Conservation (phyloP, 2,888 invertebrate genomes). For the Tinea semifulvella region DNA sequence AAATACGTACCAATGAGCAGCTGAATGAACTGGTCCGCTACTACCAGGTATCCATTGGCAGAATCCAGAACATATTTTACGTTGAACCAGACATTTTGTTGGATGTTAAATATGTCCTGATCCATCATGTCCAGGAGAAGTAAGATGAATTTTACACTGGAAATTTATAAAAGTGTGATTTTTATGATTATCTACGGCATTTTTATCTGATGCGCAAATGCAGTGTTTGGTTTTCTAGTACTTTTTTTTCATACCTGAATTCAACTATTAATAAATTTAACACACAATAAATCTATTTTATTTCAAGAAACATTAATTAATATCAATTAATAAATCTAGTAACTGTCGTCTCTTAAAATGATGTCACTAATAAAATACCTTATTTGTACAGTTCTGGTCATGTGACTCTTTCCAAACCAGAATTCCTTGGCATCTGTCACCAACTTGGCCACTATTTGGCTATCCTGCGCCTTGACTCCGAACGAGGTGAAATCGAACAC, state of each 20-base stretch:
- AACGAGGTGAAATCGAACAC: constrained; percentile 41
- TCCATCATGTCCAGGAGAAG: constrained; percentile 45
- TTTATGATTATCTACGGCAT: too few species aligned
- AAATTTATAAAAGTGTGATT: constrained; percentile 20
- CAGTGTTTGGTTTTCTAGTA: too few species aligned
- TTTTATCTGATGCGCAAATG: too few species aligned
- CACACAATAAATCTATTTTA: too few species aligned
- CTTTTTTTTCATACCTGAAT: too few species aligned
- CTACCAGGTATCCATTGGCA: constrained; percentile 31
- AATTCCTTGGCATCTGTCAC: constrained; percentile 31
- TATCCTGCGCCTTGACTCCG: constrained; percentile 32
- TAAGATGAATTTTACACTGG: constrained; percentile 40
- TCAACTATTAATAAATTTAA: too few species aligned
- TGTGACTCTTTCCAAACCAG: constrained; percentile 38
- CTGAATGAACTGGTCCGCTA: constrained; percentile 37
- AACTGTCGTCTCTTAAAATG: too few species aligned
- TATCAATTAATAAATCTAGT: too few species aligned
- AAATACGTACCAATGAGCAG: constrained; percentile 36
- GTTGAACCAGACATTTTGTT: constrained; percentile 34
- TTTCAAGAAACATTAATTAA: too few species aligned
- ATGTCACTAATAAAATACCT: too few species aligned
- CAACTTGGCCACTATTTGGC: constrained; percentile 23
- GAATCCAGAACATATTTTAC: constrained; percentile 33
- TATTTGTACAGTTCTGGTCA: constrained; percentile 37
- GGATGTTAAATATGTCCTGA: constrained; percentile 37